phyloP scores from a whole-genome alignment of 2,797 vertebrate species.

The Erpetoichthys calabaricus region DNA sequence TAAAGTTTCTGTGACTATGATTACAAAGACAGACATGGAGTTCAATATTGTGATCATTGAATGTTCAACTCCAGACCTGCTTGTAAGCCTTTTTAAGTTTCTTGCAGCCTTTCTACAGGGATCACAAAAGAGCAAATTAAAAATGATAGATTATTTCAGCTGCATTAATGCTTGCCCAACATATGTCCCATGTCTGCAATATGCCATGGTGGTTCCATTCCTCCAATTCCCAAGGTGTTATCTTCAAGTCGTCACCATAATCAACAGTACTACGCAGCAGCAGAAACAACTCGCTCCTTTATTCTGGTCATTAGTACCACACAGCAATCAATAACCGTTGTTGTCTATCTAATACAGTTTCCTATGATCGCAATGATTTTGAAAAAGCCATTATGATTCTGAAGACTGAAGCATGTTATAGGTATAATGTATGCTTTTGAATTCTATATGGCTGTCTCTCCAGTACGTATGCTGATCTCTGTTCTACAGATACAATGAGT shows the following conservation, averaged over 20 bases:
- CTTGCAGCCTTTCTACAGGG: not conserved
- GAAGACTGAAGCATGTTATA: not conserved
- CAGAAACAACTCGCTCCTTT: slow-evolving; percentile 2
- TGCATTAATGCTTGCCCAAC: no score
- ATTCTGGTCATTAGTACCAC: not conserved
- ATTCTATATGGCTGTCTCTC: no score
- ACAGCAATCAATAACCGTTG: not conserved
- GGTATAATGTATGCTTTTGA: no score
- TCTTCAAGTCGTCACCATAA: not conserved
- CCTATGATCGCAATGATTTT: slow-evolving; percentile 4
- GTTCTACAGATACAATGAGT: not conserved
- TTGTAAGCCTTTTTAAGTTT: no score
- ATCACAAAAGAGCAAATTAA: not conserved
- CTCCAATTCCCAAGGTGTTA: not conserved
- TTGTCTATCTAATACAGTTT: not conserved
- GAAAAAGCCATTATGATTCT: not conserved
- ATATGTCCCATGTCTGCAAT: not conserved
- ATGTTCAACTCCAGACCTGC: no score
- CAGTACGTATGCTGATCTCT: not conserved
- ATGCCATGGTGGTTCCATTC: not conserved
- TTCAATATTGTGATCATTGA: no score
- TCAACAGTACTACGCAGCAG: slow-evolving; percentile 5
- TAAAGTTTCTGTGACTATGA: no score
- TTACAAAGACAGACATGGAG: no score
- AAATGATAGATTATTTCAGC: not conserved